Evolutionary conservation across 2,888 invertebrate species (phyloP), one percentile per base, ranked within the genome.

Genomic region (Catonia carolina): DNA sequence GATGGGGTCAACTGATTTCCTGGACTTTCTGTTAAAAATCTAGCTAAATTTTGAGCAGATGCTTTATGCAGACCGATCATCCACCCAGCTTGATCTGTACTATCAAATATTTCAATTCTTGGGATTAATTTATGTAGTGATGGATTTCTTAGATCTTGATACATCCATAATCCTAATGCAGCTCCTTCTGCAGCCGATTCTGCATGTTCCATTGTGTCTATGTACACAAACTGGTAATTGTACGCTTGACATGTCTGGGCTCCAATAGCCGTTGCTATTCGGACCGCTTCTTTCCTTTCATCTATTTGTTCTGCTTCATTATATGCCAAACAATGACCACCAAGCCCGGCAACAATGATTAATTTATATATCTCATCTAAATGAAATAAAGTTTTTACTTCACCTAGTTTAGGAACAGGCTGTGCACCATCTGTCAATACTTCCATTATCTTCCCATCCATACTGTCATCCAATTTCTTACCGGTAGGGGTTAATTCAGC

Each of bases 141-240:
- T 31, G 45, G 52, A 23, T 64, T 66, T 63, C 78, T 83, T 66
- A 84, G 79, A 65, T 87, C 84, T 69, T 84, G 83, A 68, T 85
- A 90, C 2, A 77, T 71, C 82, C 84, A 87, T 5, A 82, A 72
- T 1, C 80, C 80, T n/a, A 91, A 74, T 2, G 77, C 74, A 0
- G 85, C 82, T 2, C 89, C 90, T 71, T 90, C 90, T 0, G 89
- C 89, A 1, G 89, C 82, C 1, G 87, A 86, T 70, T 86, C 85
- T 0, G 88, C 82, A 67, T 84, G 79, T 10, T 85, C 86, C 67
- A 88, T 86, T 15, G 84, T 83, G 68, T 91, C 90, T 0, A 90
- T 76, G 59, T 79, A 77, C 27, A 90, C 79, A 27, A 75, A 70
- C 45, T 73, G 75, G 0, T 83, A 78, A 36, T 55, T 70, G 14